A percentile compares a stretch with the other conserved stretches of the same genome.
phyloP scores from a whole-genome alignment of 2,888 invertebrate species.

The Anodontia alba region DNA sequence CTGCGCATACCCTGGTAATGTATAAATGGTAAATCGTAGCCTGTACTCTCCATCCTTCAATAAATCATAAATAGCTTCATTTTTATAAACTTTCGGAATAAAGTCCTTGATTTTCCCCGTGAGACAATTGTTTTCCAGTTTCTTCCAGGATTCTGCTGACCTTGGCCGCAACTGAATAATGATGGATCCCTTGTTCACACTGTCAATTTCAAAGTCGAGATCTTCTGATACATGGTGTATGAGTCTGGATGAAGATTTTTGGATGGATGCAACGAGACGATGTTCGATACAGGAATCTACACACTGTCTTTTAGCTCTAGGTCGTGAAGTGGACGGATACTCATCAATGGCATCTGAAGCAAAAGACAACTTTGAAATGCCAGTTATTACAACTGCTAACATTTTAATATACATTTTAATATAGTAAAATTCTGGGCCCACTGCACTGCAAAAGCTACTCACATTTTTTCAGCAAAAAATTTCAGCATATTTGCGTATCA shows the following conservation, averaged over 20 bases:
- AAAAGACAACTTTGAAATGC: background rate
- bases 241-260: slow-evolving; percentile 37
- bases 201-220: slow-evolving; percentile 53
- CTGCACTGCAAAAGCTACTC: too few species aligned
- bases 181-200: slow-evolving; percentile 58
- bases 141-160: slow-evolving; percentile 49
- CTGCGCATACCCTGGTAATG: slow-evolving; percentile 29
- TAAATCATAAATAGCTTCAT: slow-evolving; percentile 40
- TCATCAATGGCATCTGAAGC: slow-evolving; percentile 1
- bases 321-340: slow-evolving; percentile 14
- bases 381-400: too few species aligned
- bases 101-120: slow-evolving; percentile 61
- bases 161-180: slow-evolving; percentile 52
- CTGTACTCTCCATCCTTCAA: slow-evolving; percentile 56
- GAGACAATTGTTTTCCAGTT: slow-evolving; percentile 49
- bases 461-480: too few species aligned
- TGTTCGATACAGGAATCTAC: slow-evolving; percentile 41
- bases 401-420: background rate
- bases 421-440: too few species aligned
- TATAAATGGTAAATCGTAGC: slow-evolving; percentile 55
- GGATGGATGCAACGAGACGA: slow-evolving; percentile 47
- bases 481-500: too few species aligned
- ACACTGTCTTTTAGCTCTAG: slow-evolving; percentile 37
- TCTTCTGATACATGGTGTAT: background rate
- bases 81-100: slow-evolving; percentile 55